A percentile compares a stretch with the other conserved stretches of the same genome.
Conservation (phyloP, 2,888 invertebrate genomes). For the Tolmerus cingulatus region DNA sequence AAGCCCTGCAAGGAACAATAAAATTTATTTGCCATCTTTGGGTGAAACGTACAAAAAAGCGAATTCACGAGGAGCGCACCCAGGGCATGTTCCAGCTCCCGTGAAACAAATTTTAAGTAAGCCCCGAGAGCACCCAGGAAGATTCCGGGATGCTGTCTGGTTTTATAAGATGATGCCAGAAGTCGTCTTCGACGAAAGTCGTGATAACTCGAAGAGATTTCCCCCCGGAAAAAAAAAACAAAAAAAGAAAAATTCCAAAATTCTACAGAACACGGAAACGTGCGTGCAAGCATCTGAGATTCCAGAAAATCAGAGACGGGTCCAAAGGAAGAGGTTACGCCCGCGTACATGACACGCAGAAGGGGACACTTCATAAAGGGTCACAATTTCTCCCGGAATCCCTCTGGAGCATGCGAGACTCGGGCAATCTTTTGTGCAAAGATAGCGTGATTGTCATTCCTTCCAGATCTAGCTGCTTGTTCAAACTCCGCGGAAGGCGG, state of each 20-base stretch:
- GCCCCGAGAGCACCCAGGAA: neutral
- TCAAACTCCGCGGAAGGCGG: neutral
- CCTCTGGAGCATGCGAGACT: neutral
- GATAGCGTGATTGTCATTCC: neutral
- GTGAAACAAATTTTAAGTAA: conserved; percentile 11
- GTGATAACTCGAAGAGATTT: neutral
- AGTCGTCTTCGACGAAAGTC: neutral
- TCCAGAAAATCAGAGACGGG: neutral
- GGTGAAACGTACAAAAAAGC: neutral
- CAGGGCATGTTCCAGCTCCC: neutral
- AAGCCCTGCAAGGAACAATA: neutral
- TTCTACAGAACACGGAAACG: conserved; percentile 18
- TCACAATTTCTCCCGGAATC: neutral
- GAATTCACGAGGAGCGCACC: neutral
- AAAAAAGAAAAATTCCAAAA: neutral
- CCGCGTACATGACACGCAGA: neutral
- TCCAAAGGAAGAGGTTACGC: neutral
- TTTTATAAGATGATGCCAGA: neutral
- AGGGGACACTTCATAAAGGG: neutral
- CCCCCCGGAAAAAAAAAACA: neutral
- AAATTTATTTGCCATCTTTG: conserved; percentile 29
- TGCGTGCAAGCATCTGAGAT: conserved; percentile 21
- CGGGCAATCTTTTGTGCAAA: neutral
- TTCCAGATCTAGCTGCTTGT: neutral
- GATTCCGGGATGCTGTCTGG: neutral